These are phyloP conservation scores for Philonicus albiceps DNA, from an alignment of 2,888 invertebrate genomes.

Conservation along the genomic window DNA sequence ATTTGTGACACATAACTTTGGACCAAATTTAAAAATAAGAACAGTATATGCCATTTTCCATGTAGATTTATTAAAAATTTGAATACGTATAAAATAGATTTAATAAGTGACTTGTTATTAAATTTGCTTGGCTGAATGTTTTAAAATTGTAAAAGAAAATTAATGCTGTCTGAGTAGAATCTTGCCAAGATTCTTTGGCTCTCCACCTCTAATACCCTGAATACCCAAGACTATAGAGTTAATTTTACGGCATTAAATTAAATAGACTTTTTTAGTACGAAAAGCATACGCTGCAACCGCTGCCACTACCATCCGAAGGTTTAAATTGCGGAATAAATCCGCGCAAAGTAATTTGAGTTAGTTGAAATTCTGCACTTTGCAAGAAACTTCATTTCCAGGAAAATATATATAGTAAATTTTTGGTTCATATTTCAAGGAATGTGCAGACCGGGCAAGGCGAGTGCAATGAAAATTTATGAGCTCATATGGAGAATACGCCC, in stretches of 20 bases:
- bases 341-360: neutral
- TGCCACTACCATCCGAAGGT: neutral
- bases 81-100: neutral
- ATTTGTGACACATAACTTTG: too few species aligned
- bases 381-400: neutral
- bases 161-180: neutral
- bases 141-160: neutral
- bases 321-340: neutral
- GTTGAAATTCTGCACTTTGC: neutral
- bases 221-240: neutral
- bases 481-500: conserved; percentile 24
- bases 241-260: neutral
- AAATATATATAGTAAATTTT: neutral
- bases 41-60: too few species aligned
- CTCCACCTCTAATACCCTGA: neutral
- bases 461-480: conserved; percentile 14
- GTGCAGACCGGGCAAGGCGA: neutral
- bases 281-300: neutral
- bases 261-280: neutral
- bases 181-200: neutral
- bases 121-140: neutral
- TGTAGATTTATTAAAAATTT: too few species aligned
- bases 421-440: neutral
- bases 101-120: neutral
- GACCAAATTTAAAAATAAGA: too few species aligned